Evolutionary conservation across 2,888 invertebrate genomes (phyloP).

Genomic region (Thereva unica): DNA sequence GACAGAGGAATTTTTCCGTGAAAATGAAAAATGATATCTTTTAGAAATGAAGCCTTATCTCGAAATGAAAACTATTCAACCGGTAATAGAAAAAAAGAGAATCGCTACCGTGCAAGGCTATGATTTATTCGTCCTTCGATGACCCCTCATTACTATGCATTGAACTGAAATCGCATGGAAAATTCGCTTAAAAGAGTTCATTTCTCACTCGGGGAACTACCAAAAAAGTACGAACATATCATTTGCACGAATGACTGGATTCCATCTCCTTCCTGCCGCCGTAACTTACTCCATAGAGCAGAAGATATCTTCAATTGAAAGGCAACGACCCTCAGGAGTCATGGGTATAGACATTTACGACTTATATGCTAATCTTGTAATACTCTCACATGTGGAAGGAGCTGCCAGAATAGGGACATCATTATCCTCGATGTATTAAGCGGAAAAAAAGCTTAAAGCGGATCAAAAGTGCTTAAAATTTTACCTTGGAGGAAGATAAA

Average conservation of each 20-base stretch:
- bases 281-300: too few species aligned
- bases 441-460: too few species aligned
- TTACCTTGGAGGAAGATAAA: too few species aligned
- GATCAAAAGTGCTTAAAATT: too few species aligned
- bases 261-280: conserved; percentile 13
- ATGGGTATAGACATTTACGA: conserved; percentile 6
- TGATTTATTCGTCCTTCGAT: conserved; percentile 41
- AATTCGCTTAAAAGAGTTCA: conserved; percentile 46
- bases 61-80: conserved; percentile 36
- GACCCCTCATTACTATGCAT: conserved; percentile 51
- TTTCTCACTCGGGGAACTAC: conserved; percentile 39
- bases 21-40: conserved; percentile 31
- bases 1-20: conserved; percentile 16
- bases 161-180: conserved; percentile 51
- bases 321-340: conserved; percentile 1
- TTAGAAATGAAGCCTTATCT: conserved; percentile 18
- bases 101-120: conserved; percentile 33
- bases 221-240: conserved; percentile 25
- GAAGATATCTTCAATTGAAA: conserved; percentile 18
- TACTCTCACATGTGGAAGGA: conserved; percentile 12
- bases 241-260: conserved; percentile 40
- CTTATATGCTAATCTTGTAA: conserved; percentile 18
- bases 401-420: too few species aligned
- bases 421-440: too few species aligned
- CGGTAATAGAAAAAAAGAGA: conserved; percentile 38